phyloP scores from a whole-genome alignment of 2,888 invertebrate genomes.

The Netelia inedita region DNA sequence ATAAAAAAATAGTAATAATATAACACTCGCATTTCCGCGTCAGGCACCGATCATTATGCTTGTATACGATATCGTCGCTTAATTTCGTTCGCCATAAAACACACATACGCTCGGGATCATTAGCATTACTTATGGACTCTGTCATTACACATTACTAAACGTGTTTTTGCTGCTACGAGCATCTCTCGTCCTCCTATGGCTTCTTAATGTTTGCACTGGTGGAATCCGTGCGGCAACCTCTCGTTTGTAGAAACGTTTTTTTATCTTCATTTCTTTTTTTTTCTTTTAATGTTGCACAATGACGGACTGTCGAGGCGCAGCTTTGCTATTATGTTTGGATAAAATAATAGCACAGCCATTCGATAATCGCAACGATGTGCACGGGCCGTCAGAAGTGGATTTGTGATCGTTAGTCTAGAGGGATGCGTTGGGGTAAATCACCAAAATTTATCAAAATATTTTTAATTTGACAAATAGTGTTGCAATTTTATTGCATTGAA shows the following conservation, averaged over 20 bases:
- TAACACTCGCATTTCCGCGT: slow-evolving; percentile 39
- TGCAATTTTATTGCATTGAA: too few relatives aligned
- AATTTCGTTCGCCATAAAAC: neutral
- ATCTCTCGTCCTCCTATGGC: slow-evolving; percentile 24
- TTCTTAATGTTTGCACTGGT: slow-evolving; percentile 22
- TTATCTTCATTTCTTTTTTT: neutral
- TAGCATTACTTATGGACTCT: slow-evolving; percentile 55
- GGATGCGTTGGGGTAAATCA: too few relatives aligned
- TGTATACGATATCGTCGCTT: slow-evolving; percentile 7
- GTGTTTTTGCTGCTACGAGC: slow-evolving; percentile 12
- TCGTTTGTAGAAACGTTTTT: slow-evolving; percentile 30
- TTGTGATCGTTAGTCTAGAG: too few relatives aligned
- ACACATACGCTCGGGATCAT: slow-evolving; percentile 26
- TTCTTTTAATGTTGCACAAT: slow-evolving; percentile 32
- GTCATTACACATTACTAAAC: slow-evolving; percentile 57
- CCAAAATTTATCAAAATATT: too few relatives aligned
- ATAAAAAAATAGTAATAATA: neutral
- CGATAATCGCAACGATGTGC: slow-evolving; percentile 26
- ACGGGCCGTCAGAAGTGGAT: neutral
- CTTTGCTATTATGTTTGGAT: neutral
- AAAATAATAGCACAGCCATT: slow-evolving; percentile 29
- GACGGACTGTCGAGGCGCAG: slow-evolving; percentile 18
- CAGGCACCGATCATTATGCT: slow-evolving; percentile 26
- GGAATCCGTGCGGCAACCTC: slow-evolving; percentile 12
- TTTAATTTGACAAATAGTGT: too few relatives aligned